Conservation (phyloP, 2,113 vertebrate genomes). For the Ceyx melanurus region DNA sequence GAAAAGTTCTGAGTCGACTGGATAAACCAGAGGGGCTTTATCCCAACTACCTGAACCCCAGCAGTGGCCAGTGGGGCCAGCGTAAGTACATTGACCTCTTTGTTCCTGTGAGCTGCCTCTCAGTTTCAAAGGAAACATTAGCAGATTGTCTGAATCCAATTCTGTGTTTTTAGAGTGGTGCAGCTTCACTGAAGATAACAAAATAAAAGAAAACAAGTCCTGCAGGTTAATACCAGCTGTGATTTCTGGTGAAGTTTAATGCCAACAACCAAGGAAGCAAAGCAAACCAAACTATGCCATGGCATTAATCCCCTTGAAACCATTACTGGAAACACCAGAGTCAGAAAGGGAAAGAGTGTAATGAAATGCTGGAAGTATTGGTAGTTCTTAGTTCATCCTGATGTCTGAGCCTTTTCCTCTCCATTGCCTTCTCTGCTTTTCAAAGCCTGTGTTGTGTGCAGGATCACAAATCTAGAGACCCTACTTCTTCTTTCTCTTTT, state of each 20-base stretch:
- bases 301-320: neutral
- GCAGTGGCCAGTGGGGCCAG: conserved; percentile 98
- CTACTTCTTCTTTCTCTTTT: neutral
- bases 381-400: neutral
- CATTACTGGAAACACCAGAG: neutral
- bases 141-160: neutral
- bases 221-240: neutral
- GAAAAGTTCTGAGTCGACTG: conserved; percentile 90
- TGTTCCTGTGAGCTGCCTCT: neutral
- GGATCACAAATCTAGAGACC: neutral
- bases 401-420: neutral
- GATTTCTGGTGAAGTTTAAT: neutral
- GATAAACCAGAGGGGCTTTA: conserved; percentile 97
- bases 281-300: neutral
- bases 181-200: neutral
- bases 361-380: neutral
- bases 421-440: neutral
- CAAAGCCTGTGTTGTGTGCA: neutral
- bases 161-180: neutral
- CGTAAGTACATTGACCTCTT: conserved; percentile 83
- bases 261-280: neutral
- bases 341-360: neutral
- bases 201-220: neutral
- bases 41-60: conserved; percentile 98
- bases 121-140: neutral